Evolutionary conservation across 2,888 invertebrate species (phyloP), one percentile per base, ranked within the genome.

Genomic region (Harpalus rubripes): DNA sequence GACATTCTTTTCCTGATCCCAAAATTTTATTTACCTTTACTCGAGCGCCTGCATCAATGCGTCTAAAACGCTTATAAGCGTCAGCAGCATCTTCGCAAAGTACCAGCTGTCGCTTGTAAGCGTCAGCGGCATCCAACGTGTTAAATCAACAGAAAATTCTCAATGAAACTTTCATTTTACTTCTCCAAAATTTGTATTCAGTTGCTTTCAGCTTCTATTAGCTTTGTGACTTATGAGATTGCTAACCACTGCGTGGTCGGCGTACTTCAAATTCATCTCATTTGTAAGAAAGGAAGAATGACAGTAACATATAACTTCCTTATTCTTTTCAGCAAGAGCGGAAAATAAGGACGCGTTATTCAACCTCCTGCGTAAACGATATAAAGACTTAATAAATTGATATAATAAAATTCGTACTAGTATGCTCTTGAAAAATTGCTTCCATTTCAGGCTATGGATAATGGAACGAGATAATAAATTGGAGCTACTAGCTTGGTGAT

Each of bases 321-420:
- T 15, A n/a, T 68, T 68, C 10, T 68, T 6, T 39, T 4, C 0
- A 32, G 68, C 39, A 39, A 32, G n/a, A 68, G 39, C 32, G 68
- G 68, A 32, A 68, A 68, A 68, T 68, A 39, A 68, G 68, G 15
- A 1, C 39, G 15, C 39, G 32, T 68, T 68, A 68, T 68, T 68
- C 68, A 68, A 15, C 3, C 10, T 26, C 63, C 12, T 68, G 41
- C 68, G 15, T 68, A 15, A 68, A 68, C 68, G 68, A 68, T 68
- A 39, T 39, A 39, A 68, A 15, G 68, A 15, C 68, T 68, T 68
- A 39, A 68, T 68, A 68, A 68, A 68, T 68, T 68, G 68, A 26
- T 68, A 32, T 68, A 68, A 68, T 68, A 68, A 68, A 68, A 68
- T 22, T 3, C 68, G 68, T 68, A 68, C 68, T 68, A 15, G 39